phyloP scores from a whole-genome alignment of 2,797 vertebrate genomes.

The Clarias platycephalus region DNA sequence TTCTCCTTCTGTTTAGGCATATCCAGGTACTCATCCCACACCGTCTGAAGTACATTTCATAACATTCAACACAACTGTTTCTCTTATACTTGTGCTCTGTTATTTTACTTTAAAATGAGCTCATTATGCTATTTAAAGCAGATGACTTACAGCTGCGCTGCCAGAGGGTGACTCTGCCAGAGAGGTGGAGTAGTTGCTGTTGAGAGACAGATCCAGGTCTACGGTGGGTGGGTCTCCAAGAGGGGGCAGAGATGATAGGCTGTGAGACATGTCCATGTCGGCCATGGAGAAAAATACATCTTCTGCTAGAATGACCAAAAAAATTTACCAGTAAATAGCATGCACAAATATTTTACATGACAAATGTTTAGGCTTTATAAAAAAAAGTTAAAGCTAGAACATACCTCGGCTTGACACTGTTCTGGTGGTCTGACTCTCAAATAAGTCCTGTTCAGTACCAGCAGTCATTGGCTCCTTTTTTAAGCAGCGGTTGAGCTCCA shows the following conservation, averaged over 20 bases:
- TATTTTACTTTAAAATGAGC: not conserved
- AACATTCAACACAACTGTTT: not conserved
- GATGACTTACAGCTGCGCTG: constrained; percentile 78
- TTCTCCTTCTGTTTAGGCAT: constrained; percentile 82
- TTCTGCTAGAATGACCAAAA: constrained; percentile 69
- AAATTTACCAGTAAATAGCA: not conserved
- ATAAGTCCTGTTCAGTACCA: constrained; percentile 85
- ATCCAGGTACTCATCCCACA: constrained; percentile 94
- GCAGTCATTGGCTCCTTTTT: constrained; percentile 84
- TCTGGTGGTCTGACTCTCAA: constrained; percentile 87
- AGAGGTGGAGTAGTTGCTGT: constrained; percentile 89
- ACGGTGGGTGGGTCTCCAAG: constrained; percentile 94
- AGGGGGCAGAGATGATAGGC: constrained; percentile 93
- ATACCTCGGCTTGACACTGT: constrained; percentile 93
- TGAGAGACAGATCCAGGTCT: constrained; percentile 93
- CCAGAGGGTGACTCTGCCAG: constrained; percentile 88
- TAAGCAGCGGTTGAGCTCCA: constrained; percentile 93
- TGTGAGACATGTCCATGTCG: constrained; percentile 99
- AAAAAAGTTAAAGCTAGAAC: constrained; percentile 29
- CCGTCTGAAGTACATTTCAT: constrained; percentile 65
- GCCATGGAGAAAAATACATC: constrained; percentile 99
- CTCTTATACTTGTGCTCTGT: not conserved
- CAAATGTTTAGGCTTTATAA: not conserved
- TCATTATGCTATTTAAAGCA: not conserved
- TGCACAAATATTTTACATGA: not conserved